These are phyloP conservation scores for Sebastes schlegelii DNA, from an alignment of 2,113 vertebrate genomes.

Conservation along the genomic window DNA sequence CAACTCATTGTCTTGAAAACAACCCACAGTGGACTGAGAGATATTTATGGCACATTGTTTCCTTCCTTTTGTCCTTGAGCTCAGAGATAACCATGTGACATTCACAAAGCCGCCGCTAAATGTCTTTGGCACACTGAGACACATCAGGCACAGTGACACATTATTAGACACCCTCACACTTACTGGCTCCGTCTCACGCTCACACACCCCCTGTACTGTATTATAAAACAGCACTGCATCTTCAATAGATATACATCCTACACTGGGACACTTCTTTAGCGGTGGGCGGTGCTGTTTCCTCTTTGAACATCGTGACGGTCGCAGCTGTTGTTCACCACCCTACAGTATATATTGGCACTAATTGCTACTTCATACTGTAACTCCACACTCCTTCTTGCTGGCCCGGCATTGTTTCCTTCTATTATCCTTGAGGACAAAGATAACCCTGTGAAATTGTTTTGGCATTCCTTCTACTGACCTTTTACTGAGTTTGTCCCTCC, in stretches of 20 bases:
- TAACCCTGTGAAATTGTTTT: slow-evolving; percentile 76
- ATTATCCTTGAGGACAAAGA: slow-evolving; percentile 76
- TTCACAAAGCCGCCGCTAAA: slow-evolving; percentile 23
- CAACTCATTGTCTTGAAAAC: slow-evolving; percentile 33
- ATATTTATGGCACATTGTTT: slow-evolving; percentile 22
- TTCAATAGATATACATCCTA: neutral
- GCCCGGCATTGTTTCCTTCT: slow-evolving; percentile 53
- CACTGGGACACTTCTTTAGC: neutral
- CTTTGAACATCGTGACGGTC: neutral
- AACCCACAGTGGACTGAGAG: neutral
- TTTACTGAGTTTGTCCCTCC: neutral
- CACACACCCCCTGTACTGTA: neutral
- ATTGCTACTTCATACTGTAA: slow-evolving; percentile 34
- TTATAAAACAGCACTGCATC: neutral
- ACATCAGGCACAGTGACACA: neutral
- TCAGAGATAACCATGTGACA: slow-evolving; percentile 20
- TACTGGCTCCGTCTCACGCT: neutral
- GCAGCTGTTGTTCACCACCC: slow-evolving; percentile 44
- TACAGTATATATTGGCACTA: slow-evolving; percentile 9
- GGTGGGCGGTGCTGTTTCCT: neutral
- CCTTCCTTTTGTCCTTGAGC: slow-evolving; percentile 40
- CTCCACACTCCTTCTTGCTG: slow-evolving; percentile 54
- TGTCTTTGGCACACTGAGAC: slow-evolving; percentile 25
- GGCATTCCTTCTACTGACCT: slow-evolving; percentile 52
- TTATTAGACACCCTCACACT: slow-evolving; percentile 19